A percentile compares a stretch with the other conserved stretches of the same genome.
Conservation (phyloP, 2,888 invertebrate species). For the Scelioninae gen. 1 region DNA sequence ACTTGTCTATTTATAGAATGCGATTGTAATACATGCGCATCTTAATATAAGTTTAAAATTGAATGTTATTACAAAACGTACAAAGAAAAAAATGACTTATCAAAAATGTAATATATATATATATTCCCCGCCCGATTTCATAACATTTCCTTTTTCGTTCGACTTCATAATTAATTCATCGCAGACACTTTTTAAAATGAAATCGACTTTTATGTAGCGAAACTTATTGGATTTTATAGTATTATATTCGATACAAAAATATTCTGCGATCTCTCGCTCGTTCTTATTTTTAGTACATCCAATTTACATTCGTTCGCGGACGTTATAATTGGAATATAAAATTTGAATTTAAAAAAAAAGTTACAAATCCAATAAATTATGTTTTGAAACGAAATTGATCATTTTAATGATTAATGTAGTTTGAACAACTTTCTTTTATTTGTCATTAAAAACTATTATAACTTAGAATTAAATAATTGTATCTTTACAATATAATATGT, state of each 20-base stretch:
- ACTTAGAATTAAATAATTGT: no score
- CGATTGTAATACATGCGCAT: constrained; percentile 37
- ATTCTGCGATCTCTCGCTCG: constrained; percentile 40
- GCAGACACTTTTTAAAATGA: constrained; percentile 7
- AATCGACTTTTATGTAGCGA: constrained; percentile 41
- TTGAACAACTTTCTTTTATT: no score
- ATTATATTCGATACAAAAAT: constrained; percentile 54
- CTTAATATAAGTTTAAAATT: constrained; percentile 40
- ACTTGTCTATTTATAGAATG: constrained; percentile 30
- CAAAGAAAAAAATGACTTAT: constrained; percentile 4
- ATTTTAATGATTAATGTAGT: no score
- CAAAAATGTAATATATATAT: not conserved
- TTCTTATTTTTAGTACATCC: constrained; percentile 51
- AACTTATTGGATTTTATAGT: constrained; percentile 51
- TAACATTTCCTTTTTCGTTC: constrained; percentile 7
- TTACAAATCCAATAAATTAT: not conserved
- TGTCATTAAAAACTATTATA: no score
- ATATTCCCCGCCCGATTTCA: not conserved
- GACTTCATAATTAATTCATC: constrained; percentile 16
- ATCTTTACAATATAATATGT: no score
- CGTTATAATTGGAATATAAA: constrained; percentile 51
- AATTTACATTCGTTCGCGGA: constrained; percentile 37
- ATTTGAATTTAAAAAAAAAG: constrained; percentile 16
- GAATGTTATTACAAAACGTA: constrained; percentile 26
- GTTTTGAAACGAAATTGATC: no score